A percentile compares a stretch with the other conserved stretches of the same genome.
phyloP scores from a whole-genome alignment of 2,888 invertebrate genomes.

The Pheosia gnoma region DNA sequence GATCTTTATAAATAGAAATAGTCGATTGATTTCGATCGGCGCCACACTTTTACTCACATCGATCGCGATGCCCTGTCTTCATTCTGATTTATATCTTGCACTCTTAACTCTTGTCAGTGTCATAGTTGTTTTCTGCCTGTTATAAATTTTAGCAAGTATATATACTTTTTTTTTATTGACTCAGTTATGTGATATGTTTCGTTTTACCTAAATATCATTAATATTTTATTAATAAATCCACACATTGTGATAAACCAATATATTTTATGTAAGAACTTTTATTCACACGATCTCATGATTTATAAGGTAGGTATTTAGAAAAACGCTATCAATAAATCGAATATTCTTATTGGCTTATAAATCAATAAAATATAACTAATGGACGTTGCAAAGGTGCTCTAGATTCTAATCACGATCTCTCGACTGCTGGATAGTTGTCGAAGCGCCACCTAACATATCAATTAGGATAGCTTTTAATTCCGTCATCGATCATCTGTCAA shows the following conservation, averaged over 20 bases:
- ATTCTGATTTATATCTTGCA: constrained; percentile 66
- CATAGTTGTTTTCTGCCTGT: constrained; percentile 31
- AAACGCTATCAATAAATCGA: constrained; percentile 20
- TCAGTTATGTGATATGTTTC: no score
- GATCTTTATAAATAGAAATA: constrained; percentile 64
- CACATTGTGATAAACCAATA: not conserved
- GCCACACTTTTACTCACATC: constrained; percentile 76
- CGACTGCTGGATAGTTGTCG: constrained; percentile 47
- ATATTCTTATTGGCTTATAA: constrained; percentile 27
- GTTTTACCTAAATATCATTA: no score
- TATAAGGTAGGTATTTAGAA: constrained; percentile 8
- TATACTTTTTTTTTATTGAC: not conserved
- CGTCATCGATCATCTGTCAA: constrained; percentile 76
- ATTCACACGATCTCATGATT: not conserved
- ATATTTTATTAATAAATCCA: no score
- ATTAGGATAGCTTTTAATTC: constrained; percentile 64
- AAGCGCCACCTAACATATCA: constrained; percentile 72
- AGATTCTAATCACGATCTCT: constrained; percentile 52
- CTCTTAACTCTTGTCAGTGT: constrained; percentile 49
- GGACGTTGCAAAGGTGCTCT: constrained; percentile 39
- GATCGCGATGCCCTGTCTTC: constrained; percentile 59
- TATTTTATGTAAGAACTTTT: not conserved
- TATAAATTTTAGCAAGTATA: constrained; percentile 7
- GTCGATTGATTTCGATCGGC: constrained; percentile 64
- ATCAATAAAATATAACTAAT: constrained; percentile 31